Base-by-base conservation (phyloP, 1,140 invertebrate genomes). In the Bombus fervidus region DNA sequence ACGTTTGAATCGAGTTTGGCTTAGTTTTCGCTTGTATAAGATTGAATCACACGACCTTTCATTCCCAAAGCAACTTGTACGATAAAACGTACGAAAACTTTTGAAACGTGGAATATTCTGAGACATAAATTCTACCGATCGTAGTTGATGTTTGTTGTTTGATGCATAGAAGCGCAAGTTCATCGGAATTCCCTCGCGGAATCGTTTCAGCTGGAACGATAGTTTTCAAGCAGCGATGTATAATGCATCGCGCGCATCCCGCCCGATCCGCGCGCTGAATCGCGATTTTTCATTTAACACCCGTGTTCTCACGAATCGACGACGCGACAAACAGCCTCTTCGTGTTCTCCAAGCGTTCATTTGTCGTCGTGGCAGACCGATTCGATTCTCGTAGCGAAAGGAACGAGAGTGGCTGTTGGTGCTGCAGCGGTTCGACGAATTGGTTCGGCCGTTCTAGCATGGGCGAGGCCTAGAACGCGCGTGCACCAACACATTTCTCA, bases 241-340 rank as follows among this genome's bases (percentile, higher is more conserved):
- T 89, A 89, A 91, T 91, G 90, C 90, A 91, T 84, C 80, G 73
- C 90, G 77, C 81, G 81, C 66, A 9, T 71, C 53, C n/a, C 66
- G 85, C 53, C 47, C 73, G 89, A 57, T 81, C 64, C 84, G 87
- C 90, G 87, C 59, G 43, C n/a, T 71, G 90, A 89, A 91, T 91
- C 72, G 47, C 81, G 89, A 91, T 91, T 86, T 88, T 91, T 89
- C 90, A 89, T 89, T 91, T 82, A 72, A 79, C 90, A 53, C 62
- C 75, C 31, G 79, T 62, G 76, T 90, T 90, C 89, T 88, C 88
- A 90, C 89, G 86, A 87, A 86, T 79, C 85, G 73, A 37, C 72
- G 69, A 37, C 64, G 69, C 62, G 57, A 47, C 72, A 77, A 66
- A 73, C 31, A 64, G 59, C 39, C 57, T 66, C 78, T 72, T 34